Percentiles rank a stretch among this genome's conserved stretches.
Evolutionary conservation across 2,888 invertebrate species (phyloP).

Genomic region (Cartodere bifasciata): DNA sequence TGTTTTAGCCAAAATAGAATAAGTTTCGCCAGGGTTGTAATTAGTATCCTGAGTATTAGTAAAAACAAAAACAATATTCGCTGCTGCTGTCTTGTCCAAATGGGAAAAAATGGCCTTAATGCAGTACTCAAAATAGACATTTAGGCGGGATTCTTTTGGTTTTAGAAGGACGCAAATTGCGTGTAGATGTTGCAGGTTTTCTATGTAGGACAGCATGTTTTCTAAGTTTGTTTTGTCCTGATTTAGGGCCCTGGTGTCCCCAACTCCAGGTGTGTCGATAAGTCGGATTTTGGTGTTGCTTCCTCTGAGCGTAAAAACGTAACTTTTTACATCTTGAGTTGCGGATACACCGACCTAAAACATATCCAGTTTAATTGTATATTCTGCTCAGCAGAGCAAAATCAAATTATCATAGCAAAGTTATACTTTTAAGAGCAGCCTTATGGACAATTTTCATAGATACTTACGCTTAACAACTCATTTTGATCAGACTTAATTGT

Average conservation of each 20-base stretch:
- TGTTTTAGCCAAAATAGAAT: conserved; percentile 19
- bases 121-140: conserved; percentile 27
- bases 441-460: no score
- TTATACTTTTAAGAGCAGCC: no score
- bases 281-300: conserved; percentile 20
- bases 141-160: conserved; percentile 24
- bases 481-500: no score
- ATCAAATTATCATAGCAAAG: no score
- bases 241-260: conserved; percentile 21
- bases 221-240: conserved; percentile 25
- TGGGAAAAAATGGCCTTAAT: conserved; percentile 27
- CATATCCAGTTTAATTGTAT: not conserved
- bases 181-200: conserved; percentile 24
- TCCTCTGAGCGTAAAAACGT: conserved; percentile 16
- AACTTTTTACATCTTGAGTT: conserved; percentile 17
- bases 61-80: conserved; percentile 30
- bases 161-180: conserved; percentile 27
- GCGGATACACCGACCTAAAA: conserved; percentile 16
- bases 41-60: conserved; percentile 24
- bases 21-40: conserved; percentile 26
- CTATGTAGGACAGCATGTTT: conserved; percentile 24
- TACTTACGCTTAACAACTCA: no score
- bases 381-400: not conserved
- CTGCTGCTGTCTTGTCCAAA: conserved; percentile 26
- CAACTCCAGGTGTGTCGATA: conserved; percentile 30